Evolutionary conservation across 2,113 vertebrate genomes (phyloP).

Genomic region (Pseudorasbora parva): DNA sequence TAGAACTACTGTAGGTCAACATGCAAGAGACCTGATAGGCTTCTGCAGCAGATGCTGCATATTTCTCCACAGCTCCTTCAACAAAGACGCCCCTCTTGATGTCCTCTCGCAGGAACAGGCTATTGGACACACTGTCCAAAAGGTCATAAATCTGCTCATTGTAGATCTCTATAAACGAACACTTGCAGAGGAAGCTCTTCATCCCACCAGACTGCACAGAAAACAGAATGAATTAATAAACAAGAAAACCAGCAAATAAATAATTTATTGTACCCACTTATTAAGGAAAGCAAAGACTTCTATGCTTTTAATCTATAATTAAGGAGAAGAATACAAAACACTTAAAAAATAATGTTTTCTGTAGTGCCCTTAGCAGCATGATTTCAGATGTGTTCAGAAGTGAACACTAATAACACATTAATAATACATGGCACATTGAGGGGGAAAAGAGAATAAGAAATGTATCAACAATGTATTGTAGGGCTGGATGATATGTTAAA

Average conservation of each 20-base stretch:
- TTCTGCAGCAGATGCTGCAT: constrained; percentile 88
- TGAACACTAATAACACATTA: not conserved
- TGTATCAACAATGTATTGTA: too few species aligned
- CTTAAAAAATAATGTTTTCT: too few species aligned
- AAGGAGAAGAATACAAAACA: too few species aligned
- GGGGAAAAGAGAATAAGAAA: too few species aligned
- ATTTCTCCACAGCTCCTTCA: constrained; percentile 91
- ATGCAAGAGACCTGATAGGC: constrained; percentile 86
- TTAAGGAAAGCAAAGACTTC: too few species aligned
- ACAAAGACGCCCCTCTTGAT: constrained; percentile 97
- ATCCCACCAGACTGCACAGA: constrained; percentile 78
- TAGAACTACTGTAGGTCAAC: too few species aligned
- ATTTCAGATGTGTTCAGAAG: not conserved
- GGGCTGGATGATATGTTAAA: too few species aligned
- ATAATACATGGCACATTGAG: too few species aligned
- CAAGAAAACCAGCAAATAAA: not conserved
- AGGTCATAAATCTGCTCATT: constrained; percentile 97
- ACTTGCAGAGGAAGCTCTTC: constrained; percentile 96
- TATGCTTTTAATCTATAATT: too few species aligned
- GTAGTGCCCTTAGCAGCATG: too few species aligned
- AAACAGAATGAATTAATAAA: not conserved
- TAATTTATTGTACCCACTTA: too few species aligned
- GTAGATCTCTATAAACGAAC: constrained; percentile 98
- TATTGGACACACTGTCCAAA: constrained; percentile 89
- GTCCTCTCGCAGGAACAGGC: constrained; percentile 92